These are phyloP conservation scores for Orientallactaga bullata DNA, from an alignment of 2,113 vertebrate genomes.

Conservation along the genomic window DNA sequence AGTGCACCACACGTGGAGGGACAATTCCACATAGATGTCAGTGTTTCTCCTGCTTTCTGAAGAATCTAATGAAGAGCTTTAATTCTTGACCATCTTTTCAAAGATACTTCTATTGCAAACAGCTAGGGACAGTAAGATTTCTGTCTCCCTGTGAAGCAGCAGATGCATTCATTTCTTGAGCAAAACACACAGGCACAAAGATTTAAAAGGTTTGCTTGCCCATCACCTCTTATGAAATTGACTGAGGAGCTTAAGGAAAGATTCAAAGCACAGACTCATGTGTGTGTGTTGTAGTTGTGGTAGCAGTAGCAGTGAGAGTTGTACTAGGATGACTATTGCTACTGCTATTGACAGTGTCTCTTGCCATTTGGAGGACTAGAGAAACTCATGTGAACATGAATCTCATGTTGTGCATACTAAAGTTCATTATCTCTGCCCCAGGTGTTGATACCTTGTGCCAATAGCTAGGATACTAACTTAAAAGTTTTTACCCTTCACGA, in stretches of 20 bases:
- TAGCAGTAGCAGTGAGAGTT: too few species aligned
- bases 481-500: background rate
- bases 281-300: background rate
- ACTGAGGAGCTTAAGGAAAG: too few species aligned
- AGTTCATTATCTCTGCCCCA: conserved; percentile 13
- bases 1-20: background rate
- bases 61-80: background rate
- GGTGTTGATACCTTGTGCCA: background rate
- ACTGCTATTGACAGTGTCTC: too few species aligned
- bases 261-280: background rate
- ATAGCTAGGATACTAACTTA: conserved; percentile 10
- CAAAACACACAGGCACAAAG: background rate
- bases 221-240: background rate
- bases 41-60: background rate
- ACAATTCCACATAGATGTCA: background rate
- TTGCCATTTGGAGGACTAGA: background rate
- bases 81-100: conserved; percentile 1
- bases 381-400: background rate
- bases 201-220: background rate
- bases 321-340: too few species aligned
- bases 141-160: background rate
- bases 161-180: background rate
- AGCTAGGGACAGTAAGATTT: background rate
- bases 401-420: background rate
- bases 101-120: background rate